phyloP scores from a whole-genome alignment of 2,888 invertebrate species.

The Emmelina monodactyla region DNA sequence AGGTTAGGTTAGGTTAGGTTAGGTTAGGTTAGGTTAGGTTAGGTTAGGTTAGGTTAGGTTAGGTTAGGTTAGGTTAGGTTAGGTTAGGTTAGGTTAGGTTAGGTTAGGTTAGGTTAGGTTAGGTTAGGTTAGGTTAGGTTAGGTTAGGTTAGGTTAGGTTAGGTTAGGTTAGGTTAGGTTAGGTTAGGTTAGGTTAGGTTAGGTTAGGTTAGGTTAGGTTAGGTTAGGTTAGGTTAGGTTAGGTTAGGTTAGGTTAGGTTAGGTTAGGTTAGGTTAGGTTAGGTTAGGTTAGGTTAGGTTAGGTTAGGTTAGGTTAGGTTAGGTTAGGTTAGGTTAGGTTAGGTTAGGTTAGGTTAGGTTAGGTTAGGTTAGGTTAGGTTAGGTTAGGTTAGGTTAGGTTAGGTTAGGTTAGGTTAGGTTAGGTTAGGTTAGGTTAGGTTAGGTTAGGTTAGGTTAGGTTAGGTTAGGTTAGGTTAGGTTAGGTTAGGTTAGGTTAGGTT shows the following conservation, averaged over 20 bases:
- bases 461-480: constrained; percentile 17
- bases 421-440: constrained; percentile 13
- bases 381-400: constrained; percentile 4
- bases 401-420: constrained; percentile 4
- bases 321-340: constrained; percentile 4
- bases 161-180: constrained; percentile 4
- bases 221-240: constrained; percentile 4
- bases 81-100: constrained; percentile 6
- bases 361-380: constrained; percentile 4
- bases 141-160: constrained; percentile 4
- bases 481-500: constrained; percentile 18
- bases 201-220: constrained; percentile 4
- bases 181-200: constrained; percentile 4
- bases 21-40: constrained; percentile 7
- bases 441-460: constrained; percentile 16
- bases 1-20: constrained; percentile 7
- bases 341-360: constrained; percentile 4
- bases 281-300: constrained; percentile 4
- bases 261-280: constrained; percentile 4
- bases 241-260: constrained; percentile 4
- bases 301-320: constrained; percentile 4
- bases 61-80: constrained; percentile 7
- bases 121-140: constrained; percentile 4
- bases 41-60: constrained; percentile 7
- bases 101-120: constrained; percentile 4